Base-by-base conservation (phyloP, 1,140 invertebrate genomes). In the Parasteatoda tepidariorum region DNA sequence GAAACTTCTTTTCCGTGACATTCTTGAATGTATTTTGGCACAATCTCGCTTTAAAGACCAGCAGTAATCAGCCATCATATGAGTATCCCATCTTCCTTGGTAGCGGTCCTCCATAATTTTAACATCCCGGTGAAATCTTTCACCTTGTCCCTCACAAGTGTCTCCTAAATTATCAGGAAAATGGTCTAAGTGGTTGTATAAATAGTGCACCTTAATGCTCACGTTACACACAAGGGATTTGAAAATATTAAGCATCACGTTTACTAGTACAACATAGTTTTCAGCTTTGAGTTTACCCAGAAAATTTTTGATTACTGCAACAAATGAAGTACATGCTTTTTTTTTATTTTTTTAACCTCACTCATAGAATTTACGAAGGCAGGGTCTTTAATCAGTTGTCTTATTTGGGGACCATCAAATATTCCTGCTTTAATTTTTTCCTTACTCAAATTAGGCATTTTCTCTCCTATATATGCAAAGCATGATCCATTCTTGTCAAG, bases 401-500 rank as follows among this genome's bases (percentile, higher is more conserved):
- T 54, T 57, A 85, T 64, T 54, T 86, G 85, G 26, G 66, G 70
- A 57, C 85, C 75, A 78, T 86, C 68, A 76, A 87, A 87, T 22
- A 86, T 71, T 38, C 79, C 79, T 26, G 76, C 67, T 48, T 86
- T 75, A 26, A 86, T 28, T 41, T 86, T 83, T 6, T 48, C 84
- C 18, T 41, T 34, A 2, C 31, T 9, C 18, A 41, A 28, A 5
- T 79, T 48, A 68, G 76, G 85, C 26, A 86, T 85, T 31, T 34
- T 28, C 87, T 34, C 55, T 82, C 81, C 85, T 48, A 88, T 59
- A 85, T 88, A 87, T 30, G 85, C 34, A 85, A 89, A 89, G 34
- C 78, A 86, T 66, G 68, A 6, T 71, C 83, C 85, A 61, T 89
- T 85, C 85, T 87, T 87, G 38, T 86, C n/a, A 75, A 88, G 70